Evolutionary conservation across 2,797 vertebrate species (phyloP).

Genomic region (Coilia nasus): DNA sequence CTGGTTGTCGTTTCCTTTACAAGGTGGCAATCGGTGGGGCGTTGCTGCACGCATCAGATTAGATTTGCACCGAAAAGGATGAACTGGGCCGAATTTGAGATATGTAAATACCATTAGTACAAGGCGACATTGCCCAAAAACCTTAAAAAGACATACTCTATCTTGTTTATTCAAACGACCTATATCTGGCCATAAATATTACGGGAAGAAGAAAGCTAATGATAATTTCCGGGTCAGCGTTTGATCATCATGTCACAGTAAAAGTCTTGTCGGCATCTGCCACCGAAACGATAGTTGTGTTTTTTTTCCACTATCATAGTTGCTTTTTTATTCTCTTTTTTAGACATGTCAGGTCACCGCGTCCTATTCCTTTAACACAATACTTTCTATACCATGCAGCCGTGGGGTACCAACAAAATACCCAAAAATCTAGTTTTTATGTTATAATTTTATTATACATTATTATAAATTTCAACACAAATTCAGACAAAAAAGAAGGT

Average conservation of each 20-base stretch:
- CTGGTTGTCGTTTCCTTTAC: constrained; percentile 57
- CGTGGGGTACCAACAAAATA: background rate
- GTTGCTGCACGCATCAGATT: constrained; percentile 60
- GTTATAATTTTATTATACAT: background rate
- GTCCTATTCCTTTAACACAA: background rate
- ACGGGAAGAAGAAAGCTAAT: constrained; percentile 55
- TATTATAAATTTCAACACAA: background rate
- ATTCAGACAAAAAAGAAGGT: background rate
- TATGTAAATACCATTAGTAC: constrained; percentile 20
- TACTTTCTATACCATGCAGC: background rate
- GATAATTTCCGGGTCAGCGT: constrained; percentile 69
- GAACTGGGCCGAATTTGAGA: constrained; percentile 34
- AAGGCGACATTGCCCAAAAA: constrained; percentile 54
- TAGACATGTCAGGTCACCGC: background rate
- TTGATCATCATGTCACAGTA: constrained; percentile 42
- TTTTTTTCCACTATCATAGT: background rate
- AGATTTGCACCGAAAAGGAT: constrained; percentile 22
- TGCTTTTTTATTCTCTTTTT: background rate
- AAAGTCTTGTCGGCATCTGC: constrained; percentile 32
- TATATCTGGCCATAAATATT: constrained; percentile 55
- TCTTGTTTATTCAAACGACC: constrained; percentile 74
- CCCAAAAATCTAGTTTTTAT: background rate
- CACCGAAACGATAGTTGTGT: background rate
- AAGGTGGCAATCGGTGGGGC: constrained; percentile 65
- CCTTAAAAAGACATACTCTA: constrained; percentile 59